Evolutionary conservation across 2,797 vertebrate species (phyloP), one percentile per base, ranked within the genome.

Genomic region (Allobates femoralis): DNA sequence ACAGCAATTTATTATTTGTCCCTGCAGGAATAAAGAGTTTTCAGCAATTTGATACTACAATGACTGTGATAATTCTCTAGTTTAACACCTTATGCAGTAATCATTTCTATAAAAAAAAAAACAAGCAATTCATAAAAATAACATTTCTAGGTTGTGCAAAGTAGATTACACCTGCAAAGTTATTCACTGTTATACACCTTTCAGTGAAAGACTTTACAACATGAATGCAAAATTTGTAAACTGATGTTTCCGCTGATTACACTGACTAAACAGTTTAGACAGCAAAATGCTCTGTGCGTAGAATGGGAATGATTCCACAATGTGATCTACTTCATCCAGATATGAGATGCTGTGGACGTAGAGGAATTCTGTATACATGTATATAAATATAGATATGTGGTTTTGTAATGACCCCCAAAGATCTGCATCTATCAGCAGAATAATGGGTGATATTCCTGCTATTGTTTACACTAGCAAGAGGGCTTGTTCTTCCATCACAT

Each of bases 101-200:
- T 28, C 60, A 26, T 62, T 62, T 26, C 1, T 3, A 53, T 53
- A 53, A 46, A 46, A 28, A 23, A 53, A 53, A 56, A 56, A 56
- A 56, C 60, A 62, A 28, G 60, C 60, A 62, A 62, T 62, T 62
- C 23, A 60, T 60, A 60, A 60, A 60, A 60, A 62, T 62, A 62
- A 62, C n/a, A 62, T 62, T 28, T 62, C 60, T 62, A 62, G 21
- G 58, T 60, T 60, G 0, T n/a, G n/a, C 58, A 60, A 60, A n/a
- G 58, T 23, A 60, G 23, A 26, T 60, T n/a, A 60, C n/a, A 62
- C 11, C n/a, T 62, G 23, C 60, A 62, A 62, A 62, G 60, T 62
- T 28, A 62, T 62, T 62, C 60, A 62, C 10, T 62, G 60, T 62
- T 62, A 26, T 62, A 62, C 60, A 62, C 60, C 3, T 62, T 28